Base-by-base conservation (phyloP, 1,140 invertebrate species). In the Drosophila jambulina region DNA sequence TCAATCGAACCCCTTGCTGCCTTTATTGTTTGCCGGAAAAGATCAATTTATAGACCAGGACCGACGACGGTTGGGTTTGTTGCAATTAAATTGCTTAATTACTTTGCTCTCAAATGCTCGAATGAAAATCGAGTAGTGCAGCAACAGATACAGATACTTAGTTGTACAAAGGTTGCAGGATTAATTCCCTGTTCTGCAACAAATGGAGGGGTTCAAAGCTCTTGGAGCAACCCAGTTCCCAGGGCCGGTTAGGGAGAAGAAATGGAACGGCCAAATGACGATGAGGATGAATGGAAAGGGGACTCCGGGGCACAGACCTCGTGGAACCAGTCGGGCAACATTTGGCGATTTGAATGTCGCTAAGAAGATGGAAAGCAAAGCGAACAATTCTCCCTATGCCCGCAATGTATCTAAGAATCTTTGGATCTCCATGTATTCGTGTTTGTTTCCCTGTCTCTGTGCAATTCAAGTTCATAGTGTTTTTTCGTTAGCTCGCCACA, bases 401-500 rank as follows among this genome's bases (percentile, higher is more conserved):
- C 62, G 51, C 53, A 40, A 40, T 64, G 32, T 67, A 67, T 70
- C 32, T 60, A 40, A 49, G 49, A 32, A 75, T 59, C 34, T 75
- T 51, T 51, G 40, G 17, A 19, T 65, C 32, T 46, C 43, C 29
- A 3, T 62, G 21, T 65, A 53, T 48, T 25, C 62, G 36, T 46
- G 43, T 15, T 40, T 78, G 57, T 53, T 40, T 36, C 63, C 2
- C 29, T 51, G 45, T 38, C 21, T 43, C 8, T 54, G 23, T 45
- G 64, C 54, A 82, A 82, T 82, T 83, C 75, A 82, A 82, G 80
- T 82, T 82, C 79, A 82, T 32, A 46, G 63, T 42, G 63, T 51
- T 71, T 68, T 75, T 74, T 78, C 48, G 57, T 56, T 43, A 54
- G 57, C 46, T 13, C n/a, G 46, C 45, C 32, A 48, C 64, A 68